A percentile compares a stretch with the other conserved stretches of the same genome.
Evolutionary conservation across 1,140 invertebrate species (phyloP).

Genomic region (Hydropsyche tenuis): DNA sequence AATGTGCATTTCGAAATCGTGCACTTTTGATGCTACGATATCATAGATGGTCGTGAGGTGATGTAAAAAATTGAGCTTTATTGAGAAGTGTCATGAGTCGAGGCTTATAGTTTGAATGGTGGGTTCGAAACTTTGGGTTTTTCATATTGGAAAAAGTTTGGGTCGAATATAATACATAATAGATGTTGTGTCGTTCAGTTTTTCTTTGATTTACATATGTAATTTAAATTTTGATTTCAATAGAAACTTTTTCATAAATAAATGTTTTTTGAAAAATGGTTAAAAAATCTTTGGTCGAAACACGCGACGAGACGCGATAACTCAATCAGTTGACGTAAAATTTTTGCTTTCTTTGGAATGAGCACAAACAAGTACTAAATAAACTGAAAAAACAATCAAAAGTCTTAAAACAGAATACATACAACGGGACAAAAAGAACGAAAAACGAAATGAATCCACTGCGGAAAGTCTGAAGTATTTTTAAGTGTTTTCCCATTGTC

Average conservation of each 20-base stretch:
- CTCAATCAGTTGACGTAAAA: conserved; percentile 29
- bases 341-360: conserved; percentile 10
- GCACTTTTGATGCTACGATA: too few species aligned
- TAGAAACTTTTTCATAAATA: neutral
- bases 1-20: too few species aligned
- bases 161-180: too few species aligned
- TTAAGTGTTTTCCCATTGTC: too few species aligned
- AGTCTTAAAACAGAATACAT: neutral
- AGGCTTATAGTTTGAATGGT: too few species aligned
- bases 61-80: too few species aligned
- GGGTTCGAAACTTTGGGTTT: too few species aligned
- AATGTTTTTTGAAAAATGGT: neutral
- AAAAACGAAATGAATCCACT: neutral
- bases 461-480: neutral
- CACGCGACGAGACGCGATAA: conserved; percentile 33
- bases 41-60: too few species aligned
- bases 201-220: too few species aligned
- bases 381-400: neutral
- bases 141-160: too few species aligned
- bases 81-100: too few species aligned
- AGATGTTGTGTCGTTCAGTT: too few species aligned
- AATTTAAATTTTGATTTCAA: conserved; percentile 8
- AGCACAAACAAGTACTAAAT: neutral
- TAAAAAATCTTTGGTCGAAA: conserved; percentile 11
- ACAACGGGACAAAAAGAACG: neutral